Conservation (phyloP, 64 coral and sea anemone species). For the Hydrozoanthus tunicans region DNA sequence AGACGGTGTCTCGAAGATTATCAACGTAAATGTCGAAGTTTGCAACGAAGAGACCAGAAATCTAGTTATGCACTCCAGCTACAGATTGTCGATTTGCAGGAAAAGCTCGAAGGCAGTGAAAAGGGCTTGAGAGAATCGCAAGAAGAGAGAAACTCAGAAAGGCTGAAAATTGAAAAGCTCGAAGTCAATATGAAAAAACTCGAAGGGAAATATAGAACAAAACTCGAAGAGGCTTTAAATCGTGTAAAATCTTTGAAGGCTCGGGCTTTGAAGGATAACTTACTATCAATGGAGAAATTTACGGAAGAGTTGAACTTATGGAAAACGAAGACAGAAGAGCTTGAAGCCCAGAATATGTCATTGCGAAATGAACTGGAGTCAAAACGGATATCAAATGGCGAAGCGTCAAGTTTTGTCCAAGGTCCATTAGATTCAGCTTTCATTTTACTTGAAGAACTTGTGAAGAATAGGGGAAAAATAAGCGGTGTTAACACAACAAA, state of each 20-base stretch:
- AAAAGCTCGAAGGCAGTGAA: constrained; percentile 68
- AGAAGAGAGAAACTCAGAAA: constrained; percentile 38
- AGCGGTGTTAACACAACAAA: constrained; percentile 34
- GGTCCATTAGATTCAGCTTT: constrained; percentile 37
- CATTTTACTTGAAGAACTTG: constrained; percentile 19
- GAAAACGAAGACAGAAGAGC: constrained; percentile 35
- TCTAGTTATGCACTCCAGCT: constrained; percentile 78
- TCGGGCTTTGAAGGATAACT: constrained; percentile 34
- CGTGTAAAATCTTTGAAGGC: constrained; percentile 61
- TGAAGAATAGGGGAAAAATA: constrained; percentile 45
- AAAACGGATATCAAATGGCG: constrained; percentile 19
- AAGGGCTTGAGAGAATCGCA: constrained; percentile 34
- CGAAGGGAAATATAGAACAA: constrained; percentile 70
- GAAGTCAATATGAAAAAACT: constrained; percentile 72
- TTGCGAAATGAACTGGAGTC: constrained; percentile 29
- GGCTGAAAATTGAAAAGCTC: constrained; percentile 68
- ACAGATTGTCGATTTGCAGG: constrained; percentile 84
- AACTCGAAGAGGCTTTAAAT: constrained; percentile 67
- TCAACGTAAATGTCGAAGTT: constrained; percentile 68
- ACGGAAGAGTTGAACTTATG: constrained; percentile 30
- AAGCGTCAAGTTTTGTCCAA: neutral
- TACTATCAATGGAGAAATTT: constrained; percentile 47
- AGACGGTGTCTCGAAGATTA: constrained; percentile 76
- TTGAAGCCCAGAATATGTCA: constrained; percentile 19
- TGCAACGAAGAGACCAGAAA: constrained; percentile 83